These are phyloP conservation scores for Tortrix viridana DNA, from an alignment of 2,888 invertebrate species.

Conservation along the genomic window DNA sequence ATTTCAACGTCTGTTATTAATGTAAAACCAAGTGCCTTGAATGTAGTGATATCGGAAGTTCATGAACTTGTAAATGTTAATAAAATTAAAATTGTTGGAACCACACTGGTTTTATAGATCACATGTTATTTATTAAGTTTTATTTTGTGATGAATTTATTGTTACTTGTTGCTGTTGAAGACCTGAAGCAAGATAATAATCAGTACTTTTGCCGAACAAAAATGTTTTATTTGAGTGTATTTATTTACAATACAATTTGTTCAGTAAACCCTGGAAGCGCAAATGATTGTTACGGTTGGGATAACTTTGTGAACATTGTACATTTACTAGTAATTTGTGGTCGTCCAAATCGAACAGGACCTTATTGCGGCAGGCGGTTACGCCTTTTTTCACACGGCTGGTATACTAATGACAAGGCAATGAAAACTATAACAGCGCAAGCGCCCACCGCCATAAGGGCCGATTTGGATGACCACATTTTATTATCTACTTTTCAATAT, in stretches of 20 bases:
- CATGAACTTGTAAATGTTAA: slow-evolving; percentile 47
- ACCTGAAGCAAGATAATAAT: slow-evolving; percentile 1
- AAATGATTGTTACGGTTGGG: too few species aligned
- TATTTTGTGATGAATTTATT: slow-evolving; percentile 68
- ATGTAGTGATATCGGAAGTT: slow-evolving; percentile 46
- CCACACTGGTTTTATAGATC: slow-evolving; percentile 68
- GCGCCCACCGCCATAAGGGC: too few species aligned
- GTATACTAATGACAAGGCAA: too few species aligned
- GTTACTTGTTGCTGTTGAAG: slow-evolving; percentile 41
- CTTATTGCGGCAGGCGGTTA: too few species aligned
- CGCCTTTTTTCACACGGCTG: too few species aligned
- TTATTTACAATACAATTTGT: neutral
- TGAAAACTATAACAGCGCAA: too few species aligned
- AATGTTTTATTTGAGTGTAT: slow-evolving; percentile 11
- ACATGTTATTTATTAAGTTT: slow-evolving; percentile 58
- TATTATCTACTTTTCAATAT: too few species aligned
- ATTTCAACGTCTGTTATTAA: slow-evolving; percentile 38
- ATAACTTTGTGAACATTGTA: too few species aligned
- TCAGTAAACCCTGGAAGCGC: too few species aligned
- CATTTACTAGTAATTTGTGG: too few species aligned
- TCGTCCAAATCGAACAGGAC: too few species aligned
- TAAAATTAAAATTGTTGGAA: slow-evolving; percentile 52
- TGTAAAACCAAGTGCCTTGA: slow-evolving; percentile 62
- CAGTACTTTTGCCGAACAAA: slow-evolving; percentile 30
- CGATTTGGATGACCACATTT: too few species aligned